These are phyloP conservation scores for Harpagifer antarcticus DNA, from an alignment of 2,797 vertebrate genomes.

Conservation along the genomic window DNA sequence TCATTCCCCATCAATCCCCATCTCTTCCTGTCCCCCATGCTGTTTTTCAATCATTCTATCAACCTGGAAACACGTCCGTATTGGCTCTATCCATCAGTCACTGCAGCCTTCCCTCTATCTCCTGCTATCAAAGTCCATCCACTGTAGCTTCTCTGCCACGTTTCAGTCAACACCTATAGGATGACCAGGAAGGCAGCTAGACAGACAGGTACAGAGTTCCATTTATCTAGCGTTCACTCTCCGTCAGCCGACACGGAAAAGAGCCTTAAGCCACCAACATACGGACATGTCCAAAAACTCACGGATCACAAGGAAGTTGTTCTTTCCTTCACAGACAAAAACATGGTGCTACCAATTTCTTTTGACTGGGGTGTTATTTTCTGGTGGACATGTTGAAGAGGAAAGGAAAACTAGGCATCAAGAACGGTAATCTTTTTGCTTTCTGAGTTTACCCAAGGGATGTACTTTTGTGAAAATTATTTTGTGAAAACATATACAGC, in stretches of 20 bases:
- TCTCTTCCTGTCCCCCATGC: background rate
- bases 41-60: constrained; percentile 52
- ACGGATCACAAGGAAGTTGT: constrained; percentile 4
- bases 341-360: background rate
- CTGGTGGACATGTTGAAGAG: background rate
- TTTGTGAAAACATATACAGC: background rate
- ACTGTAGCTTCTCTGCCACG: constrained; percentile 19
- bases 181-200: constrained; percentile 29
- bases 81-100: constrained; percentile 43
- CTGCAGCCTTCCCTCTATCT: constrained; percentile 17
- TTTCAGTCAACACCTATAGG: constrained; percentile 43
- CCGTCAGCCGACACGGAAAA: constrained; percentile 19
- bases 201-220: constrained; percentile 28
- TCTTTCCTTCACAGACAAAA: background rate
- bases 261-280: background rate
- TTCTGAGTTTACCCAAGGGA: background rate
- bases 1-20: constrained; percentile 39
- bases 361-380: background rate
- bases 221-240: constrained; percentile 53
- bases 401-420: background rate
- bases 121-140: constrained; percentile 34
- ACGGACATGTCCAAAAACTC: constrained; percentile 6
- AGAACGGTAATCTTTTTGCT: background rate
- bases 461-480: background rate
- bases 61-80: constrained; percentile 25